Percentiles rank a stretch among this genome's conserved stretches.
Conservation (phyloP, 2,888 invertebrate species). For the Idaea biselata region DNA sequence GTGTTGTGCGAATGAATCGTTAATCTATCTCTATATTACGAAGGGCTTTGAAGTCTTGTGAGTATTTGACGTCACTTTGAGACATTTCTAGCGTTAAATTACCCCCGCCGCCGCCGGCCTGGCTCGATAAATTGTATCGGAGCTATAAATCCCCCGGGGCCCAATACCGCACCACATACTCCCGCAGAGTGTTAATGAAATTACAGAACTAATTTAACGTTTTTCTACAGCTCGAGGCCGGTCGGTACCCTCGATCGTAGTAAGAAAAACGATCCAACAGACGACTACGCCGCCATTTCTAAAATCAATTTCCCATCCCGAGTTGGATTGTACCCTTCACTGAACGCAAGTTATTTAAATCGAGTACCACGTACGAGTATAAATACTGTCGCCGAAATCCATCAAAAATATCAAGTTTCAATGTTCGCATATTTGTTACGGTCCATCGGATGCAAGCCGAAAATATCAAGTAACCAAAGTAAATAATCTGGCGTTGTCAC, state of each 20-base stretch:
- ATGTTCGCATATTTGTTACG: conserved; percentile 11
- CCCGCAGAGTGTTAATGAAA: conserved; percentile 38
- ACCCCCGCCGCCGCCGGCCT: conserved; percentile 27
- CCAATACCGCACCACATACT: conserved; percentile 38
- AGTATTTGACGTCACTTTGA: conserved; percentile 38
- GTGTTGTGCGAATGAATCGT: not conserved
- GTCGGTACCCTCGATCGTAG: not conserved
- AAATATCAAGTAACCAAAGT: conserved; percentile 15
- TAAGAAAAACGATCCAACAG: not conserved
- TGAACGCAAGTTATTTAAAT: not conserved
- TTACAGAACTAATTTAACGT: conserved; percentile 20
- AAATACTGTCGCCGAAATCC: not conserved
- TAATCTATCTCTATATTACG: conserved; percentile 19
- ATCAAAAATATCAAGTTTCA: conserved; percentile 4
- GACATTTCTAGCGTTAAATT: conserved; percentile 41
- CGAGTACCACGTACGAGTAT: not conserved
- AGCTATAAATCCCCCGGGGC: conserved; percentile 51
- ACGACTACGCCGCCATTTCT: not conserved
- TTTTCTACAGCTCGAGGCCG: conserved; percentile 9
- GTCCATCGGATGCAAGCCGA: not conserved
- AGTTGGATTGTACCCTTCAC: not conserved
- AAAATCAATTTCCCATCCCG: not conserved
- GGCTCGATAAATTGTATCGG: conserved; percentile 48
- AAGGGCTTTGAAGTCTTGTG: conserved; percentile 22
- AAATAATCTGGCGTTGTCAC: conserved; percentile 26